Percentiles rank a stretch among this genome's conserved stretches.
Conservation (phyloP, 2,113 vertebrate species). For the Cercopithecus mona region DNA sequence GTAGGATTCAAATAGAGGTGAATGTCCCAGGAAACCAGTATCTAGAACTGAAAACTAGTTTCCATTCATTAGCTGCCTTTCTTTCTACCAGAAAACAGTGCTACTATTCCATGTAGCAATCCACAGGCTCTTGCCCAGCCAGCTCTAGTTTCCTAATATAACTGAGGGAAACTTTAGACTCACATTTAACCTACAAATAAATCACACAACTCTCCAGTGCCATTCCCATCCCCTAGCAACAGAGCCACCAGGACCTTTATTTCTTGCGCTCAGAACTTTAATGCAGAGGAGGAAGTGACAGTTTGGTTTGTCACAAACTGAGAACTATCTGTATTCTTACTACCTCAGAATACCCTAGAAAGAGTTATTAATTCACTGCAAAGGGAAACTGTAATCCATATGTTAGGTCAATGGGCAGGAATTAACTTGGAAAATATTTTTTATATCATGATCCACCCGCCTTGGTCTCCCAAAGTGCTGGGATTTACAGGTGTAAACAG, state of each 20-base stretch:
- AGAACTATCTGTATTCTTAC: not conserved
- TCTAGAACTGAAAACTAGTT: not conserved
- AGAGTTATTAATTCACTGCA: not conserved
- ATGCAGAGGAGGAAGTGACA: not conserved
- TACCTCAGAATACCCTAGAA: not conserved
- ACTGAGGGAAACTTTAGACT: not conserved
- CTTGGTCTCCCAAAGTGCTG: no score
- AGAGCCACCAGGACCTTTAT: not conserved
- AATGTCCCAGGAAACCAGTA: conserved; percentile 25
- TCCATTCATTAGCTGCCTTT: not conserved
- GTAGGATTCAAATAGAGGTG: not conserved
- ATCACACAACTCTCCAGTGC: not conserved
- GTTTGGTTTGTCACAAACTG: not conserved
- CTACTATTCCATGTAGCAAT: not conserved
- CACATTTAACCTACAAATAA: not conserved
- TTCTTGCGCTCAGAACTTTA: not conserved
- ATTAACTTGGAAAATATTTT: conserved; percentile 15
- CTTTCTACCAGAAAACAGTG: not conserved
- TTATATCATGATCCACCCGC: not conserved
- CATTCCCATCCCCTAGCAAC: not conserved
- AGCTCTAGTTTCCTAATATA: not conserved
- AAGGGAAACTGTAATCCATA: not conserved
- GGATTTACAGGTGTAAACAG: not conserved
- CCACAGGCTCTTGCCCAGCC: not conserved
- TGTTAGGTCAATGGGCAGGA: not conserved